These are phyloP conservation scores for Erebia palarica DNA, from an alignment of 2,888 invertebrate genomes.

Conservation along the genomic window DNA sequence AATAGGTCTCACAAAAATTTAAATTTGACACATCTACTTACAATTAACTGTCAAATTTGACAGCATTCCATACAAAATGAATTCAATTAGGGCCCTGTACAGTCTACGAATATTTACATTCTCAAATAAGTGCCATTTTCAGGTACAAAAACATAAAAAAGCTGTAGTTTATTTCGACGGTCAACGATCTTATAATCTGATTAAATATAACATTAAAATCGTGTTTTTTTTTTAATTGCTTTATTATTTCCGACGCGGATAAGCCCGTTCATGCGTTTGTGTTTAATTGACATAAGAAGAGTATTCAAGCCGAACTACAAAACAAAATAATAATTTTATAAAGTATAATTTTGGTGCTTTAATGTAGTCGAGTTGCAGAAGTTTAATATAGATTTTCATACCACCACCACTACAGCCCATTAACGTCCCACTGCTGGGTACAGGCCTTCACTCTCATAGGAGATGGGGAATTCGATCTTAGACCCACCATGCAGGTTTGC, in stretches of 20 bases:
- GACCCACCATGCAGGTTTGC: too few relatives aligned
- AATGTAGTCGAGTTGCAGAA: too few relatives aligned
- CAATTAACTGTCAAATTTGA: background rate
- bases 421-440: too few relatives aligned
- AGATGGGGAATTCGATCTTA: too few relatives aligned
- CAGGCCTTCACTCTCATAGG: too few relatives aligned
- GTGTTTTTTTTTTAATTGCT: background rate
- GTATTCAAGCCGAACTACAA: background rate
- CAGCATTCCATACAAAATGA: background rate
- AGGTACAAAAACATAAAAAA: constrained; percentile 47
- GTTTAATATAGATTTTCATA: too few relatives aligned
- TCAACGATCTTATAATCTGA: constrained; percentile 19
- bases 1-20: background rate
- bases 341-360: too few relatives aligned
- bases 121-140: constrained; percentile 48
- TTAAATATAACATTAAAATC: background rate
- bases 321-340: background rate
- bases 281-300: background rate
- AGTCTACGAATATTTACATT: constrained; percentile 43
- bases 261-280: background rate
- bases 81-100: constrained; percentile 12
- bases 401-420: too few relatives aligned
- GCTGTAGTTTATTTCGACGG: constrained; percentile 30
- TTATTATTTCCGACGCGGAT: background rate
- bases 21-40: constrained; percentile 2